A percentile compares a stretch with the other conserved stretches of the same genome.
These are phyloP conservation scores for Ryuthela nishihirai DNA, from an alignment of 2,888 invertebrate genomes.

Conservation along the genomic window DNA sequence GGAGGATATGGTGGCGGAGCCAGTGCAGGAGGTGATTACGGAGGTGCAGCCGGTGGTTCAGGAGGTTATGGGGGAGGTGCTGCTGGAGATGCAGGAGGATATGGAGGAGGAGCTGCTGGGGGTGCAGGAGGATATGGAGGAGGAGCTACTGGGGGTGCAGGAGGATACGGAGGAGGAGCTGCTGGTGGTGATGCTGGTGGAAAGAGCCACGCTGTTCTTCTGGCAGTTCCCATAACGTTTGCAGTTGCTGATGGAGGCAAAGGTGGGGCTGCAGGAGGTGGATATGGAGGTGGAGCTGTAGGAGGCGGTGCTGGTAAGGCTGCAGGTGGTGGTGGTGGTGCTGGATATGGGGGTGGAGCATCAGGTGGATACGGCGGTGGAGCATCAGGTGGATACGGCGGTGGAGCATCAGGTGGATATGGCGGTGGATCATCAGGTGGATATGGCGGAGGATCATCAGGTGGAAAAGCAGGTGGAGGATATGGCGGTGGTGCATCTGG, in stretches of 20 bases:
- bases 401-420: conserved; percentile 5
- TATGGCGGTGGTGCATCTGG: conserved; percentile 11
- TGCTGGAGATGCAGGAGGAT: no score
- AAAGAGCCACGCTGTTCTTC: not conserved
- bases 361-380: conserved; percentile 31
- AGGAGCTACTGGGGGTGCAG: no score
- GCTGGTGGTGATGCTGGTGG: conserved; percentile 20
- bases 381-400: conserved; percentile 7
- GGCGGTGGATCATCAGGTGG: conserved; percentile 4
- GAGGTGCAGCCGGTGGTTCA: conserved; percentile 20
- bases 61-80: conserved; percentile 10
- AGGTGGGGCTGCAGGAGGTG: conserved; percentile 2
- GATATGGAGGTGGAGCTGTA: conserved; percentile 12
- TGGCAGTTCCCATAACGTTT: no score
- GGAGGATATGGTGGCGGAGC: conserved; percentile 11
- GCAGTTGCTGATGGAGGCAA: conserved; percentile 6
- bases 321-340: not conserved
- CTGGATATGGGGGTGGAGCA: conserved; percentile 12
- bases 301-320: conserved; percentile 9
- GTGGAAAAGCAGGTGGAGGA: conserved; percentile 13
- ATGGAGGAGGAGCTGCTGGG: conserved; percentile 15
- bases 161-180: conserved; percentile 1
- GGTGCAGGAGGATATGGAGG: conserved; percentile 17
- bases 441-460: conserved; percentile 7
- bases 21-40: no score